phyloP scores from a whole-genome alignment of 2,797 vertebrate species.

The Pangasius sanitwongsei region DNA sequence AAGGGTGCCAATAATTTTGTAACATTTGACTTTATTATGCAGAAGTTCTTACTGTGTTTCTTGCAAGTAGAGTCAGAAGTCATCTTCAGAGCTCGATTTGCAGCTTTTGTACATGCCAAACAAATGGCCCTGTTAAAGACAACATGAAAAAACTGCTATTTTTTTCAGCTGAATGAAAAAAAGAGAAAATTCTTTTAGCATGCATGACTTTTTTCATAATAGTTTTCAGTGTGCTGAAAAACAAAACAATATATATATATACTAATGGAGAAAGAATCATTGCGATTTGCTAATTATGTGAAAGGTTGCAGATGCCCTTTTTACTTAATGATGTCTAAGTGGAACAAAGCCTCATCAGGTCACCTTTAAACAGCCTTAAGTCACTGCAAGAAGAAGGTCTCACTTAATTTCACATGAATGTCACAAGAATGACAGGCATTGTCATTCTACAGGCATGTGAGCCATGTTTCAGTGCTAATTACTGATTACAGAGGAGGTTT shows the following conservation, averaged over 20 bases:
- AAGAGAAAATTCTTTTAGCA: neutral
- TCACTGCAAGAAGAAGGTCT: neutral
- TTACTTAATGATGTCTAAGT: neutral
- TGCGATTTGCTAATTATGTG: neutral
- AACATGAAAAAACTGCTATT: neutral
- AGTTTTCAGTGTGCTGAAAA: neutral
- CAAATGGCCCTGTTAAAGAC: conserved; percentile 77
- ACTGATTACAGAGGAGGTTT: neutral
- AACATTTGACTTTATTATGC: neutral
- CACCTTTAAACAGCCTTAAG: neutral
- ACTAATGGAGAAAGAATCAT: neutral
- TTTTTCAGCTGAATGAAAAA: neutral
- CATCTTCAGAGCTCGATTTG: conserved; percentile 78
- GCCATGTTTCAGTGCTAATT: neutral
- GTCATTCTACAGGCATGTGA: neutral
- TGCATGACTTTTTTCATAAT: neutral
- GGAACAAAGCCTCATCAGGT: neutral
- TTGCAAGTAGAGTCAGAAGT: conserved; percentile 71
- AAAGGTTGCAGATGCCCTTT: neutral
- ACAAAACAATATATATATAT: neutral
- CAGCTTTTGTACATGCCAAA: conserved; percentile 79
- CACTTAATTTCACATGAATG: neutral
- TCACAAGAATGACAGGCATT: no score
- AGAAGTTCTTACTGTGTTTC: conserved; percentile 72
- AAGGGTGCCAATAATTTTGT: neutral